These are phyloP conservation scores for Syngnathus acus DNA, from an alignment of 2,797 vertebrate genomes.

Conservation along the genomic window DNA sequence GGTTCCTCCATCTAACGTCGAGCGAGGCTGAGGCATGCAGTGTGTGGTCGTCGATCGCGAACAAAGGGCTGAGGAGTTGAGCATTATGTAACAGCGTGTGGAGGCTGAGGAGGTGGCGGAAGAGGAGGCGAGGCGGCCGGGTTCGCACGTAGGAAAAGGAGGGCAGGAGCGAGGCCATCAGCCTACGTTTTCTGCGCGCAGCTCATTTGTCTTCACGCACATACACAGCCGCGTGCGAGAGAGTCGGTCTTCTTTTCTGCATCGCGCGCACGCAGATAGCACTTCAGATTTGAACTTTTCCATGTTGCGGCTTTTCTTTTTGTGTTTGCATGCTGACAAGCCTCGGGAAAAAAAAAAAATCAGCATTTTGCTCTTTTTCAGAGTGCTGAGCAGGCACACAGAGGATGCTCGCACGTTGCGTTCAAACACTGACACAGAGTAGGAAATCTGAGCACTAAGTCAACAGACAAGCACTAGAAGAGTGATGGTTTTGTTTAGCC, in stretches of 20 bases:
- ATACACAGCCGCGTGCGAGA: slow-evolving; percentile 12
- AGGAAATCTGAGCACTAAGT: background rate
- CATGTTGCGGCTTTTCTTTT: background rate
- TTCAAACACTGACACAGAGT: background rate
- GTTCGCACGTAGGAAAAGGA: slow-evolving; percentile 64
- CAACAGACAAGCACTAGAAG: background rate
- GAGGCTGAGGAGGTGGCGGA: slow-evolving; percentile 68
- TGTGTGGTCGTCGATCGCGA: slow-evolving; percentile 63
- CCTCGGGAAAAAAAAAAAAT: background rate
- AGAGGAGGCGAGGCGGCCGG: slow-evolving; percentile 64
- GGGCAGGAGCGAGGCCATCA: slow-evolving; percentile 55
- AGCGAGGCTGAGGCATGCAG: slow-evolving; percentile 4
- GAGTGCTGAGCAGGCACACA: background rate
- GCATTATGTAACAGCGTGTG: slow-evolving; percentile 64
- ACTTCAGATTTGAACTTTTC: slow-evolving; percentile 6
- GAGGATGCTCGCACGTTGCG: background rate
- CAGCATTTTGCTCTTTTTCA: slow-evolving; percentile 2
- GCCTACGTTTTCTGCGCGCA: slow-evolving; percentile 53
- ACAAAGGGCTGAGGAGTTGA: slow-evolving; percentile 68
- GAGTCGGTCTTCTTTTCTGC: background rate
- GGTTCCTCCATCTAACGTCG: slow-evolving; percentile 7
- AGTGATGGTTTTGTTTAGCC: background rate
- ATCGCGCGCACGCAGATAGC: slow-evolving; percentile 1
- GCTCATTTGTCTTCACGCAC: slow-evolving; percentile 47
- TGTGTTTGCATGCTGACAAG: slow-evolving; percentile 4